phyloP scores from a whole-genome alignment of 2,888 invertebrate genomes.

The Ornithoptera alexandrae region DNA sequence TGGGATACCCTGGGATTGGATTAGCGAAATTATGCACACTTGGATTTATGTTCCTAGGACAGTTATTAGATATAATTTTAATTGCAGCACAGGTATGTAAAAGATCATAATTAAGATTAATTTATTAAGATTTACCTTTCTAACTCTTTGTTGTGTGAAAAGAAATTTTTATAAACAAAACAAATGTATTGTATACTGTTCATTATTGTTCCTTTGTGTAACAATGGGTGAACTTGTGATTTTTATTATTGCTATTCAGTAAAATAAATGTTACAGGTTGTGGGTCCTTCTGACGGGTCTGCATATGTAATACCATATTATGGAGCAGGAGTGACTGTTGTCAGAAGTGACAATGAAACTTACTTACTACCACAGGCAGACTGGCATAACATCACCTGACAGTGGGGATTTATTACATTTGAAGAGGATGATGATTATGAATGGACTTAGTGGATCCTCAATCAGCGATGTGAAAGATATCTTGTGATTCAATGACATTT shows the following conservation, averaged over 20 bases:
- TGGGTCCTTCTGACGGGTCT: conserved; percentile 97
- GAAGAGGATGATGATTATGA: conserved; percentile 73
- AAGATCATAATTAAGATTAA: neutral
- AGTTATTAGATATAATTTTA: conserved; percentile 95
- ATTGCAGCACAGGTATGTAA: conserved; percentile 89
- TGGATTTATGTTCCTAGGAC: conserved; percentile 97
- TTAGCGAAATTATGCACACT: conserved; percentile 96
- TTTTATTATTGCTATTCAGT: neutral
- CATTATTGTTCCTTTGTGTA: neutral
- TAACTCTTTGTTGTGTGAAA: neutral
- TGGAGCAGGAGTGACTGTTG: conserved; percentile 90
- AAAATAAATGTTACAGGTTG: conserved; percentile 75
- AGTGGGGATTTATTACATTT: conserved; percentile 75
- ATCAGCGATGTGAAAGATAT: conserved; percentile 27
- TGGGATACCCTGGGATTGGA: conserved; percentile 98
- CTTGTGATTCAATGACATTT: neutral
- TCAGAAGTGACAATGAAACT: conserved; percentile 91
- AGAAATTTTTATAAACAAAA: too few species aligned
- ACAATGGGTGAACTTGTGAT: neutral
- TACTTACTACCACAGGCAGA: conserved; percentile 89
- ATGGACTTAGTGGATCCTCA: conserved; percentile 59
- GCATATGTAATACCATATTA: conserved; percentile 96
- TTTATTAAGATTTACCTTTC: neutral
- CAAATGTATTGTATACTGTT: neutral
- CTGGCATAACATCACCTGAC: conserved; percentile 83